Evolutionary conservation across 1,140 invertebrate species (phyloP).

Genomic region (Micrasema minimum): DNA sequence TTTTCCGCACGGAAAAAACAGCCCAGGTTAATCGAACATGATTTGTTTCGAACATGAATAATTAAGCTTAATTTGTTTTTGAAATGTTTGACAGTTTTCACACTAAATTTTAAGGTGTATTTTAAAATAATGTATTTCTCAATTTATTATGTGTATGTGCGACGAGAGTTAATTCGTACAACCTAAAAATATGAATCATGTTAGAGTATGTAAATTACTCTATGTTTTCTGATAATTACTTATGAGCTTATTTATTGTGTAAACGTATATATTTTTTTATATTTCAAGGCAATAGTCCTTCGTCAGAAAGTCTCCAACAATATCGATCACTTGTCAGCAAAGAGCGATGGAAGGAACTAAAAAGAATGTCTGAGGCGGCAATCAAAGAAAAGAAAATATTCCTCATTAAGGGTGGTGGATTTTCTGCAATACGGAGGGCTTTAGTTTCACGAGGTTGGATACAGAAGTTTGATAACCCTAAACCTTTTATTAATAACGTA

Average conservation of each 20-base stretch:
- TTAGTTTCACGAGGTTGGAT: slow-evolving; percentile 71
- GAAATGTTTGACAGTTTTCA: too few relatives aligned
- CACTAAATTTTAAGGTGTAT: not conserved
- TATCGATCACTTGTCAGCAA: slow-evolving; percentile 63
- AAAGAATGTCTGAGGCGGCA: slow-evolving; percentile 63
- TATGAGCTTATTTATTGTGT: not conserved
- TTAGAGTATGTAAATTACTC: not conserved
- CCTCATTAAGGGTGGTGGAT: slow-evolving; percentile 66
- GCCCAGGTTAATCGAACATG: slow-evolving; percentile 57
- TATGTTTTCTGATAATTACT: too few relatives aligned
- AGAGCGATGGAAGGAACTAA: slow-evolving; percentile 65
- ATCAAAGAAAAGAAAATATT: slow-evolving; percentile 65
- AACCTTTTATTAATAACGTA: slow-evolving; percentile 55
- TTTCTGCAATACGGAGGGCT: slow-evolving; percentile 67
- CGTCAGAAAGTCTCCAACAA: slow-evolving; percentile 56
- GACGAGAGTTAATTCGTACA: too few relatives aligned
- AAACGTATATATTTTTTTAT: too few relatives aligned
- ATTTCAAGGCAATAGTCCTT: slow-evolving; percentile 46
- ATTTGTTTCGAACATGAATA: slow-evolving; percentile 33
- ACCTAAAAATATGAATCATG: not conserved
- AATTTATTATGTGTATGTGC: not conserved
- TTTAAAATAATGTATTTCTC: not conserved
- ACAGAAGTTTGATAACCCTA: slow-evolving; percentile 72
- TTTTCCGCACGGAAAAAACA: slow-evolving; percentile 61
- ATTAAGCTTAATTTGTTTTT: not conserved